These are phyloP conservation scores for Phyllotreta striolata DNA, from an alignment of 2,888 invertebrate genomes.

Conservation along the genomic window DNA sequence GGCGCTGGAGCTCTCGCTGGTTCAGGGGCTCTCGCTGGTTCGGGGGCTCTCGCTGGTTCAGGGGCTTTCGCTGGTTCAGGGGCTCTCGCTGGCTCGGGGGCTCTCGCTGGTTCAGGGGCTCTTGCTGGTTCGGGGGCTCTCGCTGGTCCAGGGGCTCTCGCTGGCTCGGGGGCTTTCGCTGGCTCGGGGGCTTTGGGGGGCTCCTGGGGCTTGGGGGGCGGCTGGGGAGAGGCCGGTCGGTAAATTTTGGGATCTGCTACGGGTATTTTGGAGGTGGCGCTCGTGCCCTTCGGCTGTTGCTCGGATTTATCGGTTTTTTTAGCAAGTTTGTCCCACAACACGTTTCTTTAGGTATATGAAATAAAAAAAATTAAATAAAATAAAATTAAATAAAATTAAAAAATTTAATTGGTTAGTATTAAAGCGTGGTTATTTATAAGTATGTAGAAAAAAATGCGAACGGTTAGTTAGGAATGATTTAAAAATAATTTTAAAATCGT, in stretches of 20 bases:
- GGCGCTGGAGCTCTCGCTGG: conserved; percentile 25
- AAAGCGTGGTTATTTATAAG: conserved; percentile 30
- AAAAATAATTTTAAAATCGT: no score
- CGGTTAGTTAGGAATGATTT: no score
- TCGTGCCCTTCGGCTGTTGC: conserved; percentile 35
- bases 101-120: conserved; percentile 1
- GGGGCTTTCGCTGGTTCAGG: neutral
- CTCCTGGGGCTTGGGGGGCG: conserved; percentile 26
- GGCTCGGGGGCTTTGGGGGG: conserved; percentile 1
- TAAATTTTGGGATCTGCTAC: conserved; percentile 41
- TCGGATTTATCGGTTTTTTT: conserved; percentile 36
- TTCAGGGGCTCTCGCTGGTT: neutral
- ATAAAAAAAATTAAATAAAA: conserved; percentile 41
- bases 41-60: neutral
- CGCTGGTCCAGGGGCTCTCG: no score
- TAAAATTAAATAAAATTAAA: conserved; percentile 36
- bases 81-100: neutral
- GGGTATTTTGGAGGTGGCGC: conserved; percentile 45
- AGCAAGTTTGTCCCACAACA: conserved; percentile 48
- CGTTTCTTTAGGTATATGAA: conserved; percentile 51
- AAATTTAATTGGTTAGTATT: conserved; percentile 1
- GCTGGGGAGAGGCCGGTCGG: conserved; percentile 37
- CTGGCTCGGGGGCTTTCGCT: no score
- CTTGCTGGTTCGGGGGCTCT: neutral
- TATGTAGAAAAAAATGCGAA: conserved; percentile 40